Conservation (phyloP, 2,888 invertebrate species). For the Limnephilus rhombicus region DNA sequence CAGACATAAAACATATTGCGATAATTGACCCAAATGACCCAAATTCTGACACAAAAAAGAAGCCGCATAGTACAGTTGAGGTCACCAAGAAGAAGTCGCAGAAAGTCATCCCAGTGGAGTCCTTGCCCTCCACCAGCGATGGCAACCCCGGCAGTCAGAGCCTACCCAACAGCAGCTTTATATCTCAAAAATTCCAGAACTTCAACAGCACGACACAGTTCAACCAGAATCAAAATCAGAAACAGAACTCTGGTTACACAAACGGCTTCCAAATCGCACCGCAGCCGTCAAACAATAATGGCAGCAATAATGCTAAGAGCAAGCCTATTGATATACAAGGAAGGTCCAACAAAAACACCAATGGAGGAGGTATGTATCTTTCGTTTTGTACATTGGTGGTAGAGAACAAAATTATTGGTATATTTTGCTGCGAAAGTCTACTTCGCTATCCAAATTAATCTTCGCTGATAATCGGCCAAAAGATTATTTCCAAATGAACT, state of each 20-base stretch:
- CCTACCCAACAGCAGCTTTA: slow-evolving; percentile 49
- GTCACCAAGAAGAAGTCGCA: slow-evolving; percentile 72
- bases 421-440: not conserved
- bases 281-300: slow-evolving; percentile 5
- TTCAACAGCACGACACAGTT: slow-evolving; percentile 47
- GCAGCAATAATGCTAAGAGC: slow-evolving; percentile 69
- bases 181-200: slow-evolving; percentile 48
- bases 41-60: slow-evolving; percentile 68
- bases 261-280: slow-evolving; percentile 46
- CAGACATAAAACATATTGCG: slow-evolving; percentile 86
- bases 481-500: not conserved
- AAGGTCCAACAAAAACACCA: slow-evolving; percentile 67
- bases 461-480: not conserved
- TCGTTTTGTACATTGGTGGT: not conserved
- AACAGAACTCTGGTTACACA: slow-evolving; percentile 44
- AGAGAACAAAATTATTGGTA: not conserved
- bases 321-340: slow-evolving; percentile 73
- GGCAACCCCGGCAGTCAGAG: slow-evolving; percentile 62
- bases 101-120: slow-evolving; percentile 74
- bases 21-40: slow-evolving; percentile 82
- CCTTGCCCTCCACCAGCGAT: slow-evolving; percentile 72
- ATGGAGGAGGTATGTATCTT: slow-evolving; percentile 67
- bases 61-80: slow-evolving; percentile 73
- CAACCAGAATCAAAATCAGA: slow-evolving; percentile 56
- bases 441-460: not conserved